Base-by-base conservation (phyloP, 92 coral and sea anemone species). In the Phenganax stokvisi region DNA sequence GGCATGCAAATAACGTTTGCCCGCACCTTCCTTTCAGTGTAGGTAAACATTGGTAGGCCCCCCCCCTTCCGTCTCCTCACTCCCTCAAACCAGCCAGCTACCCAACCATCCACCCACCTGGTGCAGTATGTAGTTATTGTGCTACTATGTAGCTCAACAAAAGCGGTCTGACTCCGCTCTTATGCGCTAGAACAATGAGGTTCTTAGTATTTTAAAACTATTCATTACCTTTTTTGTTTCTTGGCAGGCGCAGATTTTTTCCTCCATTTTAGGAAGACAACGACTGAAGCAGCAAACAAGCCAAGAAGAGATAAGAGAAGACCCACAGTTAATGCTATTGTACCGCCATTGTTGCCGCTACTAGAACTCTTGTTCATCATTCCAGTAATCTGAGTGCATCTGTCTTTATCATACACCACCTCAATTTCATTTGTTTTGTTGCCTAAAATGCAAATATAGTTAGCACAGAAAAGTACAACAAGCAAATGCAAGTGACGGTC, bases 201-300 rank as follows among this genome's bases (percentile, higher is more conserved):
- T 37, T 53, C 16, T 67, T 74, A 30, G 29, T 51, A 20, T 74
- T 47, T 44, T 29, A 12, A 68, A 61, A 16, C 44, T 13, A 7
- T 9, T 65, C 79, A 83, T 52, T 88, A 91, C 97, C 90, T 88
- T 51, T 86, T 71, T 52, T 75, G 84, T 54, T 83, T 87, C 77
- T 94, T 94, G 52, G 89, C 69, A 44, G 94, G 92, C n/a, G 89
- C 87, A 10, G 84, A 84, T 66, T 88, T 72, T 51, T 83, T 84
- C 37, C 97, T 81, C 79, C 97, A 94, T 81, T 89, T 92, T 30
- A 93, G 85, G 82, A 96, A 94, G 51, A 94, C 94, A 10, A 94
- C 74, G 52, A 94, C 66, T 54, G 91, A 97, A 47, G 98, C 98
- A 4, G 81, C 86, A 57, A 85, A 83, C 12, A 94, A 92, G 17